These are phyloP conservation scores for Champsocephalus esox DNA, from an alignment of 2,797 vertebrate genomes.

Conservation along the genomic window DNA sequence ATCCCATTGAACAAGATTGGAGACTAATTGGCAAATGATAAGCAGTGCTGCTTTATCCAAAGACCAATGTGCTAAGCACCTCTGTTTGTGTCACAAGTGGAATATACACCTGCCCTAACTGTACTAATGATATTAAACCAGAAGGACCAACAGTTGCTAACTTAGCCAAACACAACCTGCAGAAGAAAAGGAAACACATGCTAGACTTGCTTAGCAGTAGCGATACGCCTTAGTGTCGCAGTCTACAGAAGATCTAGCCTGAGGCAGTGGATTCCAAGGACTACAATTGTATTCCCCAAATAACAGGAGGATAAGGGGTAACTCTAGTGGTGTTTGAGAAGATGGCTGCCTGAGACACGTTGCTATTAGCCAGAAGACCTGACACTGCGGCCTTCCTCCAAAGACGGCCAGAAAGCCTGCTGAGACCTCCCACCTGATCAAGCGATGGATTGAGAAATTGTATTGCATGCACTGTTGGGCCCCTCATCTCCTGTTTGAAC, in stretches of 20 bases:
- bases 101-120: neutral
- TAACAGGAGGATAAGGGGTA: neutral
- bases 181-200: conserved; percentile 10
- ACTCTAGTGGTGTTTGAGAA: neutral
- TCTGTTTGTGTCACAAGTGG: neutral
- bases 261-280: neutral
- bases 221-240: neutral
- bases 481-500: neutral
- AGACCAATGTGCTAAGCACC: neutral
- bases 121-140: neutral
- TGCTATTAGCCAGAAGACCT: neutral
- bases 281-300: neutral
- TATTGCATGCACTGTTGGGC: neutral
- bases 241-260: neutral
- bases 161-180: neutral
- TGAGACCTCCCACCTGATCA: conserved; percentile 1
- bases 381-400: neutral
- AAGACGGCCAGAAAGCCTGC: neutral
- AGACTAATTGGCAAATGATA: neutral
- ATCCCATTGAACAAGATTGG: neutral
- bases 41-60: neutral
- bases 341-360: neutral
- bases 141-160: neutral
- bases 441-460: neutral
- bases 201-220: neutral